Conservation (phyloP, 2,888 invertebrate species). For the Pseudococcus jackbeardsleyi region DNA sequence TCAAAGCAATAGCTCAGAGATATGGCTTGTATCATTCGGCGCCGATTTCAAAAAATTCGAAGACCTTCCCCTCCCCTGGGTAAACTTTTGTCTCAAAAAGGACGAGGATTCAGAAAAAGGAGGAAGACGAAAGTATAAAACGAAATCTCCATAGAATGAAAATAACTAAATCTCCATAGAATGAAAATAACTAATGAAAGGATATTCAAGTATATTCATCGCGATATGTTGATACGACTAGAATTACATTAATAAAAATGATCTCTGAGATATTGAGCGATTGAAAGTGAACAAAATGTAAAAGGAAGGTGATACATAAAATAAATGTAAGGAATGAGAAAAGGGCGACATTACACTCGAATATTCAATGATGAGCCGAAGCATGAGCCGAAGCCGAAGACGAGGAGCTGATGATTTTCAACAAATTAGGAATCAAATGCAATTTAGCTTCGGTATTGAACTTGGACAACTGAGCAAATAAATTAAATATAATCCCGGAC, state of each 20-base stretch:
- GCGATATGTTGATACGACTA: conserved; percentile 29
- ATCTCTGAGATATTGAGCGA: conserved; percentile 1
- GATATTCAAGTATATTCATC: not conserved
- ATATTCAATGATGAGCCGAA: conserved; percentile 53
- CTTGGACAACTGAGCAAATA: conserved; percentile 50
- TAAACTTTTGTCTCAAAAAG: too few relatives aligned
- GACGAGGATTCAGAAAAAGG: not conserved
- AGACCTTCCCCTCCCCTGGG: too few relatives aligned
- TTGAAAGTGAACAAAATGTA: conserved; percentile 10
- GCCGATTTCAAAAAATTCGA: too few relatives aligned
- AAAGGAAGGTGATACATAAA: too few relatives aligned
- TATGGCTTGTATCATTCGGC: too few relatives aligned
- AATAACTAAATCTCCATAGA: too few relatives aligned
- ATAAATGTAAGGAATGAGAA: too few relatives aligned
- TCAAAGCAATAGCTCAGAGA: too few relatives aligned
- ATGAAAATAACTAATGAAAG: not conserved
- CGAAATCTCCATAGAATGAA: too few relatives aligned
- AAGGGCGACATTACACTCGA: too few relatives aligned
- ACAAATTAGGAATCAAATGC: conserved; percentile 59
- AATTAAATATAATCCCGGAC: conserved; percentile 57
- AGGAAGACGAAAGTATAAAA: not conserved
- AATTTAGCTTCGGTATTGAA: conserved; percentile 64
- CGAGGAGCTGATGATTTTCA: conserved; percentile 51
- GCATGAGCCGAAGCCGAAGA: conserved; percentile 58
- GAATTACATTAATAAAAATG: not conserved